Conservation (phyloP, 2,797 vertebrate species). For the Ibycter americanus region DNA sequence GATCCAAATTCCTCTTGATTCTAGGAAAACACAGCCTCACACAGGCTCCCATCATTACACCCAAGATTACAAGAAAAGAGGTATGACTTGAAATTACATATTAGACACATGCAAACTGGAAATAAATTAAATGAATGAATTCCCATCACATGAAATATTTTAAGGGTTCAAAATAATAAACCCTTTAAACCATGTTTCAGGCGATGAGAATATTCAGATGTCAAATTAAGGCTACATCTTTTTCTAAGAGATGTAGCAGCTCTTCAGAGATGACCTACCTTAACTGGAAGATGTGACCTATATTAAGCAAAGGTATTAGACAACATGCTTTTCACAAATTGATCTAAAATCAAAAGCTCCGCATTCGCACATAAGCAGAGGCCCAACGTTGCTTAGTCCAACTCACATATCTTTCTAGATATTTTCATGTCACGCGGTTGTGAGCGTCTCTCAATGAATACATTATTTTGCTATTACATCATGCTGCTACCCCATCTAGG, state of each 20-base stretch:
- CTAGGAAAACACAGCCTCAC: background rate
- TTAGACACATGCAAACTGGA: background rate
- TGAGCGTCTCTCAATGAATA: background rate
- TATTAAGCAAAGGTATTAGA: background rate
- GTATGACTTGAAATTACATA: background rate
- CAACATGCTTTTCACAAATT: background rate
- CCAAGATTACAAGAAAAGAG: background rate
- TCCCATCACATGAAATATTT: background rate
- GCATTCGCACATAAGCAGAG: background rate
- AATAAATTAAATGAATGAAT: background rate
- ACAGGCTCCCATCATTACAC: background rate
- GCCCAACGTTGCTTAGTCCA: background rate
- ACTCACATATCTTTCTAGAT: background rate
- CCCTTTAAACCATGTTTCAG: background rate
- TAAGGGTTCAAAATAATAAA: background rate
- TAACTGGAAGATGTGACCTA: background rate
- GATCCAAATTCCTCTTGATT: background rate
- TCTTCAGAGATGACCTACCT: background rate
- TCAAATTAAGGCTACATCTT: background rate
- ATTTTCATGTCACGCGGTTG: background rate
- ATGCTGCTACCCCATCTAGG: background rate
- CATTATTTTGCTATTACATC: background rate
- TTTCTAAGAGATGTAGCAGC: background rate
- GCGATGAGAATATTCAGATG: background rate
- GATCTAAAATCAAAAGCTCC: background rate